Base-by-base conservation (phyloP, 2,797 vertebrate species). In the Poeciliopsis paucimaculata region DNA sequence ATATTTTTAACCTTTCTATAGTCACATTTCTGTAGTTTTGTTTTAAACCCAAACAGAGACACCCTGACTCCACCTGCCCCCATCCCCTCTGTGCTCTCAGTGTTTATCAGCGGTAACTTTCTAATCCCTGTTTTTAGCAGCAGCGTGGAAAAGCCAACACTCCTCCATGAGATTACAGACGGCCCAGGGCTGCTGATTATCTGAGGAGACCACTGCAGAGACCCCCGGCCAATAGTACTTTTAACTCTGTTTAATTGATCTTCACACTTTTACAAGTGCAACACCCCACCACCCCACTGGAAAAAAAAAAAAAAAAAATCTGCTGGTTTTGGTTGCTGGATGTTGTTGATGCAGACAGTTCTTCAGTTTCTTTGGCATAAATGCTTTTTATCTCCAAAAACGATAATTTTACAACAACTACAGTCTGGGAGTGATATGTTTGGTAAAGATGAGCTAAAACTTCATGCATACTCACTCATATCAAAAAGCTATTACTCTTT, bases 181-280 rank as follows among this genome's bases (percentile, higher is more conserved):
- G 84, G 93, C 90, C 86, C 81, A 45, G 88, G 92, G 90, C 93
- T 91, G 91, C 88, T 91, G 91, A 94, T 95, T 95, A 95, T 93
- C 93, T 84, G 88, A 78, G 90, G 83, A 93, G 91, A 91, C 91
- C 90, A 92, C 93, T 86, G 76, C 90, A 89, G 91, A 93, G 90
- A 93, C 94, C 92, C 90, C 89, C 86, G 84, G 92, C 87, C 87
- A 82, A 75, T 62, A n/a, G 70, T 16, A 49, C 77, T 78, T 73
- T 83, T 71, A 73, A 84, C 82, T 84, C 84, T 62, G 79, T 72
- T 78, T 85, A 88, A 90, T 84, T 87, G 84, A 93, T 85, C 85
- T 89, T 83, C 83, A 83, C 84, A 86, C 81, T 85, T 82, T 80
- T 71, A 76, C 0, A 82, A 78, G 34, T 77, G 23, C 70, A 23